Conservation (phyloP, 2,888 invertebrate species). For the Dicyrtoma fusca region DNA sequence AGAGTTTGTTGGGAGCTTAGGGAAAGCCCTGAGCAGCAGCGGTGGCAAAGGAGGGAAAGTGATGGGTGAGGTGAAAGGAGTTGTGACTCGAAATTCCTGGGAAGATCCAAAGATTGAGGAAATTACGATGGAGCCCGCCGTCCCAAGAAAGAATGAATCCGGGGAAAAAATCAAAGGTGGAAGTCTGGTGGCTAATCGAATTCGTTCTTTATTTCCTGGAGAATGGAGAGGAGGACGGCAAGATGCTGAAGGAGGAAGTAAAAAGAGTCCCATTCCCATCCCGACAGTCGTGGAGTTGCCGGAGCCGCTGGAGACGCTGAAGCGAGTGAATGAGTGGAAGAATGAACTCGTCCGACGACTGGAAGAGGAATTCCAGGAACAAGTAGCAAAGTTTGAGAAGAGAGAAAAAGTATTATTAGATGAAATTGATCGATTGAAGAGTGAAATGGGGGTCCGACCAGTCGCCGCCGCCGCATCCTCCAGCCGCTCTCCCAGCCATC, state of each 20-base stretch:
- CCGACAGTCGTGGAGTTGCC: no score
- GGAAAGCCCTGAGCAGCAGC: no score
- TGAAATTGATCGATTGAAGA: slow-evolving; percentile 52
- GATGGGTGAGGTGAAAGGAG: background rate
- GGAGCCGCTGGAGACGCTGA: background rate
- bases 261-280: background rate
- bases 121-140: background rate
- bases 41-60: background rate
- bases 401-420: slow-evolving; percentile 48
- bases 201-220: slow-evolving; percentile 41
- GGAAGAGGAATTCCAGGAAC: slow-evolving; percentile 47
- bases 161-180: slow-evolving; percentile 20
- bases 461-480: background rate
- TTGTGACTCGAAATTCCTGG: background rate
- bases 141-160: background rate
- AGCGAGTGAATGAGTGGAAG: background rate
- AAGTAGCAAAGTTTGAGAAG: slow-evolving; percentile 46
- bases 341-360: slow-evolving; percentile 45
- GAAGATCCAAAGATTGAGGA: no score
- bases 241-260: background rate
- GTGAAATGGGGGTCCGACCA: slow-evolving; percentile 43
- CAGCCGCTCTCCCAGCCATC: background rate
- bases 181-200: slow-evolving; percentile 38
- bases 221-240: slow-evolving; percentile 17
- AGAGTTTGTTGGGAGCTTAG: slow-evolving; percentile 42